Conservation (phyloP, 2,113 vertebrate genomes). For the Paratilapia polleni region DNA sequence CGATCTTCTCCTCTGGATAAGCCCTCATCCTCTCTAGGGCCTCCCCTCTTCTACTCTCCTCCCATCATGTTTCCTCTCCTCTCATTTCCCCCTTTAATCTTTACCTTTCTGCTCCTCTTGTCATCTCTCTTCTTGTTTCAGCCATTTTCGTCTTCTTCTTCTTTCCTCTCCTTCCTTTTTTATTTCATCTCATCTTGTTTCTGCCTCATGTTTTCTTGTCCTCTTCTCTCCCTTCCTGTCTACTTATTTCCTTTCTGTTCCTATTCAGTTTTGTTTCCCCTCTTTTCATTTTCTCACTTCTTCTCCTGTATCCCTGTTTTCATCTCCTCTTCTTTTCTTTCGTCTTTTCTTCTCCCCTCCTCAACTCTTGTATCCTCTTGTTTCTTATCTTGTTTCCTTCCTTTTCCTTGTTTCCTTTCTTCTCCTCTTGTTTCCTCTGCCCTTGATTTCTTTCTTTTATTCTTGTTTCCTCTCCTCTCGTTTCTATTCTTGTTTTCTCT, state of each 20-base stretch:
- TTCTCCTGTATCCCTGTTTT: neutral
- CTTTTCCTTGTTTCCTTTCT: neutral
- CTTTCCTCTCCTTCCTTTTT: neutral
- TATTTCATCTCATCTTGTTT: neutral
- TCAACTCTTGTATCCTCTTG: neutral
- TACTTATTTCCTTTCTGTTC: neutral
- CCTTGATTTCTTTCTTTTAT: too few species aligned
- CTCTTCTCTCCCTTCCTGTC: neutral
- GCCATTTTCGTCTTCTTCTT: neutral
- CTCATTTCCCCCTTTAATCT: neutral
- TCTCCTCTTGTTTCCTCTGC: too few species aligned
- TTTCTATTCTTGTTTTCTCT: neutral
- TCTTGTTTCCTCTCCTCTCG: neutral
- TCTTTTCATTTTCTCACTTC: neutral
- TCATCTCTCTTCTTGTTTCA: neutral
- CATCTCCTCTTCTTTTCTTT: neutral
- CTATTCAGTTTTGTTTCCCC: neutral
- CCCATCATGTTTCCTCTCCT: neutral
- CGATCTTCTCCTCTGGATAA: slow-evolving; percentile 47
- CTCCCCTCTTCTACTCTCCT: neutral
- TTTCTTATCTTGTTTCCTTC: neutral
- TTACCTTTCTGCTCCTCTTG: neutral
- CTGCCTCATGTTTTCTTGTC: neutral
- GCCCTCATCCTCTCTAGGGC: slow-evolving; percentile 10
- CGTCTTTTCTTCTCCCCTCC: neutral